phyloP scores from a whole-genome alignment of 2,888 invertebrate species.

The Sialis lutaria region DNA sequence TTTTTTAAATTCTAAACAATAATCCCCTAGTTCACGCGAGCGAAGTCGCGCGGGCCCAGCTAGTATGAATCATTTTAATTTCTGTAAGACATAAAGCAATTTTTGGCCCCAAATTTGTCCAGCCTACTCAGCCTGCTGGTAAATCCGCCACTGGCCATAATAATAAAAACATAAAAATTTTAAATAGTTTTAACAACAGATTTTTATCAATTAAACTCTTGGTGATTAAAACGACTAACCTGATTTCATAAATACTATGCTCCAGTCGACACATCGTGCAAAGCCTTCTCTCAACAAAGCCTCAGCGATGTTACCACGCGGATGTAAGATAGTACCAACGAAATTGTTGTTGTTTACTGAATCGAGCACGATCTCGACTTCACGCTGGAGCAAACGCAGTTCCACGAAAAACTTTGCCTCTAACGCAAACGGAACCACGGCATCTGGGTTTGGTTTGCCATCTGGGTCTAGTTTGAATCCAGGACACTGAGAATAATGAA shows the following conservation, averaged over 20 bases:
- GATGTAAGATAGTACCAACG: constrained; percentile 86
- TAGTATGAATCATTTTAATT: too few species aligned
- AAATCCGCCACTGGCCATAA: too few species aligned
- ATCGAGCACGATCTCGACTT: constrained; percentile 79
- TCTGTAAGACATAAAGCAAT: too few species aligned
- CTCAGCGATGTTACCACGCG: constrained; percentile 88
- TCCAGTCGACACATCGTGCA: constrained; percentile 89
- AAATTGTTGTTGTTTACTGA: constrained; percentile 86
- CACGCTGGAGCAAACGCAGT: constrained; percentile 73
- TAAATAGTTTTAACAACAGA: too few species aligned
- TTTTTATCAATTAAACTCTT: constrained; percentile 34
- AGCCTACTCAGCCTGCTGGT: too few species aligned
- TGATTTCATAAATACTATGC: constrained; percentile 62
- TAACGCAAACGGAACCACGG: constrained; percentile 56
- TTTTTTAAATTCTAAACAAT: too few species aligned
- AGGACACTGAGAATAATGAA: constrained; percentile 37
- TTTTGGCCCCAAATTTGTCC: too few species aligned
- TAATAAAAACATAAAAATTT: too few species aligned
- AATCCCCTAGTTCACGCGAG: too few species aligned
- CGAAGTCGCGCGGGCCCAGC: too few species aligned
- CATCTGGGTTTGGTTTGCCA: constrained; percentile 46
- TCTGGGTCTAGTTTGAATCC: constrained; percentile 63
- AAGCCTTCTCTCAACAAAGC: constrained; percentile 76
- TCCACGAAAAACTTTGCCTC: constrained; percentile 94
- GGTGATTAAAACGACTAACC: constrained; percentile 39